A percentile compares a stretch with the other conserved stretches of the same genome.
phyloP scores from a whole-genome alignment of 2,113 vertebrate species.

The Potamarius usumacintae region DNA sequence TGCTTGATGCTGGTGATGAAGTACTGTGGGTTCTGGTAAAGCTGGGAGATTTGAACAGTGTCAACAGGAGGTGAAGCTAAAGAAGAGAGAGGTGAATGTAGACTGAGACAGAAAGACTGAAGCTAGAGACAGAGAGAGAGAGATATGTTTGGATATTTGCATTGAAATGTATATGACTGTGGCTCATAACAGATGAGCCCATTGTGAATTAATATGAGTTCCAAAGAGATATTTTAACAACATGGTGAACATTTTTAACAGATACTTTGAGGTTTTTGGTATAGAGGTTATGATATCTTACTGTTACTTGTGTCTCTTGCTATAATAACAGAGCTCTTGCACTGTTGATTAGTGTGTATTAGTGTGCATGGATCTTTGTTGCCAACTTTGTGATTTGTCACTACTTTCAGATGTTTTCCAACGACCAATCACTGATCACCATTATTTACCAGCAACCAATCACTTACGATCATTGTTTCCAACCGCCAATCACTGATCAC shows the following conservation, averaged over 20 bases:
- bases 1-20: slow-evolving; percentile 2
- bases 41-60: slow-evolving; percentile 18
- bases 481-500: not conserved
- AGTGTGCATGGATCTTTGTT: not conserved
- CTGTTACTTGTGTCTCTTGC: not conserved
- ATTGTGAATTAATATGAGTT: not conserved
- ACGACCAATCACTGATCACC: not conserved
- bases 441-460: not conserved
- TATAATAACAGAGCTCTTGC: not conserved
- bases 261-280: not conserved
- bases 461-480: not conserved
- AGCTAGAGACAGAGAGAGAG: not conserved
- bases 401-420: not conserved
- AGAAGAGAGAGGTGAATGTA: not conserved
- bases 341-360: not conserved
- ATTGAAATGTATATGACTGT: not conserved
- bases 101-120: not conserved
- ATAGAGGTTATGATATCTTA: not conserved
- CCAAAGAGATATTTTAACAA: not conserved
- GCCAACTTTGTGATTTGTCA: not conserved
- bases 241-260: not conserved
- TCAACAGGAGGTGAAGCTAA: not conserved
- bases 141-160: not conserved
- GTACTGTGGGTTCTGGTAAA: slow-evolving; percentile 11
- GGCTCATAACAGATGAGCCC: not conserved